Percentiles rank a stretch among this genome's conserved stretches.
Conservation (phyloP, 2,113 vertebrate genomes). For the Capreolus pygargus region DNA sequence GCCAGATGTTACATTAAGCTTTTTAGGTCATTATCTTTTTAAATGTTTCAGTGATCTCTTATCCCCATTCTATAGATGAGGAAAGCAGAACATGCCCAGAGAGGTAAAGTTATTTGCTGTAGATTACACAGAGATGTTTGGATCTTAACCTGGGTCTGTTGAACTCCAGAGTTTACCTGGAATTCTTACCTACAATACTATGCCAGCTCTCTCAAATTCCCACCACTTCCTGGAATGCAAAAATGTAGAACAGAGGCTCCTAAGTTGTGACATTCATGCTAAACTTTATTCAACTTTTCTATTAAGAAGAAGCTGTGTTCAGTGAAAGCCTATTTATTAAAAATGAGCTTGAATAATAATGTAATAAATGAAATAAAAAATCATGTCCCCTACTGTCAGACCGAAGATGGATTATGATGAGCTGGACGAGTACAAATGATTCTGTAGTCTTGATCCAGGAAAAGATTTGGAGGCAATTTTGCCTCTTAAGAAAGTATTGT, state of each 20-base stretch:
- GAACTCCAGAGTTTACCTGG: neutral
- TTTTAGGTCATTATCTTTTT: neutral
- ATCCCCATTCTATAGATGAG: neutral
- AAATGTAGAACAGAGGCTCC: neutral
- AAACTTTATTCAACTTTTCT: conserved; percentile 46
- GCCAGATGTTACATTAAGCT: neutral
- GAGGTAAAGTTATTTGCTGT: neutral
- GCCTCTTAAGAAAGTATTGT: conserved; percentile 65
- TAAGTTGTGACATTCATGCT: conserved; percentile 25
- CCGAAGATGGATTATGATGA: conserved; percentile 38
- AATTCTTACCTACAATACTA: neutral
- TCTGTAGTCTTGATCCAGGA: conserved; percentile 34
- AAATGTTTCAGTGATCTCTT: neutral
- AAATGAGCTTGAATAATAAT: conserved; percentile 34
- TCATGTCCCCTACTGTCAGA: neutral
- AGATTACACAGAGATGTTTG: neutral
- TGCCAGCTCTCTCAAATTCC: neutral
- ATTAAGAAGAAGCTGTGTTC: conserved; percentile 15
- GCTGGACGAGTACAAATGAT: conserved; percentile 17
- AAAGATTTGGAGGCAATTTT: conserved; percentile 59
- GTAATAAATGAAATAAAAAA: conserved; percentile 54
- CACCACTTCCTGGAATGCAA: neutral
- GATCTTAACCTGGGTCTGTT: neutral
- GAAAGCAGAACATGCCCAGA: neutral
- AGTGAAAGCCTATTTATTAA: conserved; percentile 52